These are phyloP conservation scores for Frankliniella intonsa DNA, from an alignment of 2,888 invertebrate genomes.

Conservation along the genomic window DNA sequence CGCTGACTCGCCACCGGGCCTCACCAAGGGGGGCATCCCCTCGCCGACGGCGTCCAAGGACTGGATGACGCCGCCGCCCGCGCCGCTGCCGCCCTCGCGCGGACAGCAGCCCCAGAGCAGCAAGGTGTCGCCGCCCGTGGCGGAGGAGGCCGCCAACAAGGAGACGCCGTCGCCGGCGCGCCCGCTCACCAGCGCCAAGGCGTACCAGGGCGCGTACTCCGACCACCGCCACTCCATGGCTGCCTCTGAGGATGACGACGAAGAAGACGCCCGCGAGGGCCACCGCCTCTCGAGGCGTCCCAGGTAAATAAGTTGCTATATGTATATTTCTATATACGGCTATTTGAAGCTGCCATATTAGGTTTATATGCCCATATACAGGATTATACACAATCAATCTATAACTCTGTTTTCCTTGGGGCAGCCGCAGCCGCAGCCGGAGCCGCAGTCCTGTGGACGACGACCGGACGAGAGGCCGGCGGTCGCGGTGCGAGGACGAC, in stretches of 20 bases:
- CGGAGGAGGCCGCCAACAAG: slow-evolving; percentile 60
- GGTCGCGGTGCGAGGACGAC: slow-evolving; percentile 36
- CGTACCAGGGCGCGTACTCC: slow-evolving; percentile 40
- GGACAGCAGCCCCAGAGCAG: slow-evolving; percentile 37
- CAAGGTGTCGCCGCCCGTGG: slow-evolving; percentile 63
- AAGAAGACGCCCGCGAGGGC: slow-evolving; percentile 38
- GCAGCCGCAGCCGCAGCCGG: slow-evolving; percentile 30
- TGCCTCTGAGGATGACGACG: slow-evolving; percentile 37
- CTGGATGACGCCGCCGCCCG: slow-evolving; percentile 23
- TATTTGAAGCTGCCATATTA: too few species aligned
- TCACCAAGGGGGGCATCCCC: slow-evolving; percentile 12
- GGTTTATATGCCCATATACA: too few species aligned
- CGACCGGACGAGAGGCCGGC: slow-evolving; percentile 33
- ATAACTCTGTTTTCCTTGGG: too few species aligned
- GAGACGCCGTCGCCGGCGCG: slow-evolving; percentile 63
- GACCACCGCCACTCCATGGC: slow-evolving; percentile 41
- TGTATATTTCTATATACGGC: too few species aligned
- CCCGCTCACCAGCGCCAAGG: slow-evolving; percentile 47
- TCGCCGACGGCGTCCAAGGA: slow-evolving; percentile 34
- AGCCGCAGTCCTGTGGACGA: not conserved
- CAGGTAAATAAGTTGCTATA: too few species aligned
- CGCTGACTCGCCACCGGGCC: slow-evolving; percentile 39
- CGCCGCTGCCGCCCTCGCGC: slow-evolving; percentile 26
- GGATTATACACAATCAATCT: too few species aligned
- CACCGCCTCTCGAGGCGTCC: slow-evolving; percentile 28